Conservation (phyloP, 2,797 vertebrate species). For the Coendou prehensilis region DNA sequence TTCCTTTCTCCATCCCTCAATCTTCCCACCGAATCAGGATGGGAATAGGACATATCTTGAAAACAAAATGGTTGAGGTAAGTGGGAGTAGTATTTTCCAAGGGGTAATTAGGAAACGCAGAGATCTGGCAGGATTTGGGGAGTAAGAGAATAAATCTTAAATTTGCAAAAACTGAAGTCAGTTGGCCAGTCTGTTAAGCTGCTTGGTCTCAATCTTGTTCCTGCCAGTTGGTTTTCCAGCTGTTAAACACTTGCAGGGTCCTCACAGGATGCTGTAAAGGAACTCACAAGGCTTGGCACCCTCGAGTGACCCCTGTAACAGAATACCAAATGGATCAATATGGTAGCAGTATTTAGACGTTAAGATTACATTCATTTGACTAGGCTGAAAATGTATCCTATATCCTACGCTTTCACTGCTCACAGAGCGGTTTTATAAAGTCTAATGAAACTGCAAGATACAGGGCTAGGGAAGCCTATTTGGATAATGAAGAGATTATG, state of each 20-base stretch:
- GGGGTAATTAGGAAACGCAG: slow-evolving; percentile 1
- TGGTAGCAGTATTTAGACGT: slow-evolving; percentile 32
- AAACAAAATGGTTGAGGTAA: not conserved
- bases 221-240: slow-evolving; percentile 7
- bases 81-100: slow-evolving; percentile 23
- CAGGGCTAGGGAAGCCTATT: not conserved
- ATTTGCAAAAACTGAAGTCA: slow-evolving; percentile 22
- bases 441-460: slow-evolving; percentile 30
- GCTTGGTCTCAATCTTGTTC: not conserved
- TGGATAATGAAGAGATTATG: slow-evolving; percentile 2
- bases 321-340: not conserved
- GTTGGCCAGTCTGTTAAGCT: not conserved
- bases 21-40: not conserved
- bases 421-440: slow-evolving; percentile 7
- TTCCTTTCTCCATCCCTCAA: not conserved
- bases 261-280: not conserved
- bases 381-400: slow-evolving; percentile 5
- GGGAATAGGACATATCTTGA: not conserved
- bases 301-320: not conserved
- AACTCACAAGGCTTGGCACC: not conserved
- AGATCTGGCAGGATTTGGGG: not conserved
- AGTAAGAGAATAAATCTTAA: slow-evolving; percentile 36
- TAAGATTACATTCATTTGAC: slow-evolving; percentile 39
- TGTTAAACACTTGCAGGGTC: not conserved
- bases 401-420: not conserved